Conservation (phyloP, 2,113 vertebrate genomes). For the Halcyon malimbica region DNA sequence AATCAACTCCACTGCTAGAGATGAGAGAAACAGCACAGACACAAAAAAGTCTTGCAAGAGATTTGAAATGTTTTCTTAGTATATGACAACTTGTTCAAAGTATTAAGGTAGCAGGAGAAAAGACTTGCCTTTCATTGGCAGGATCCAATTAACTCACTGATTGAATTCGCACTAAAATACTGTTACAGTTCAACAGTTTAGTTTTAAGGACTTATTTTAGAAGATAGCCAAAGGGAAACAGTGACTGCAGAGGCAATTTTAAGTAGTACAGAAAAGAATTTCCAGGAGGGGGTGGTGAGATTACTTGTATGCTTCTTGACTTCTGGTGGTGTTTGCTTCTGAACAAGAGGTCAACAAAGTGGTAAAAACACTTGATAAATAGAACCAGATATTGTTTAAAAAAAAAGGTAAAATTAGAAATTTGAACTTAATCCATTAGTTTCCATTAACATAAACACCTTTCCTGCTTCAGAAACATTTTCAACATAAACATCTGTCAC, state of each 20-base stretch:
- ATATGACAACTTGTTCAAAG: background rate
- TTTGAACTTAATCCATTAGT: background rate
- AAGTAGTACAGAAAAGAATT: background rate
- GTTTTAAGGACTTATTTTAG: background rate
- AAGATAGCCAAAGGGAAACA: background rate
- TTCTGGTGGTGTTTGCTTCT: background rate
- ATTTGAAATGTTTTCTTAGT: background rate
- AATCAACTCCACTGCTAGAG: background rate
- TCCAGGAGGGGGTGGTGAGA: background rate
- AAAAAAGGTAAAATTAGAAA: background rate
- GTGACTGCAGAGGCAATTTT: background rate
- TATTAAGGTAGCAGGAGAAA: background rate
- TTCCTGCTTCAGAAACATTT: background rate
- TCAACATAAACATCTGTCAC: background rate
- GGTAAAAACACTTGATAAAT: background rate
- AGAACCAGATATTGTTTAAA: background rate
- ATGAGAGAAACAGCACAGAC: background rate
- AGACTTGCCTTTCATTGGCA: background rate
- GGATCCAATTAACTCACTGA: background rate
- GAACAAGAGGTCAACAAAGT: background rate
- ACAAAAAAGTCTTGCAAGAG: background rate
- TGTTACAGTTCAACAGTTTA: background rate
- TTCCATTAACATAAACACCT: background rate
- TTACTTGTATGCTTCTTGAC: background rate
- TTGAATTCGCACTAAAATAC: background rate